These are phyloP conservation scores for Sturmia bella DNA, from an alignment of 2,888 invertebrate species.

Conservation along the genomic window DNA sequence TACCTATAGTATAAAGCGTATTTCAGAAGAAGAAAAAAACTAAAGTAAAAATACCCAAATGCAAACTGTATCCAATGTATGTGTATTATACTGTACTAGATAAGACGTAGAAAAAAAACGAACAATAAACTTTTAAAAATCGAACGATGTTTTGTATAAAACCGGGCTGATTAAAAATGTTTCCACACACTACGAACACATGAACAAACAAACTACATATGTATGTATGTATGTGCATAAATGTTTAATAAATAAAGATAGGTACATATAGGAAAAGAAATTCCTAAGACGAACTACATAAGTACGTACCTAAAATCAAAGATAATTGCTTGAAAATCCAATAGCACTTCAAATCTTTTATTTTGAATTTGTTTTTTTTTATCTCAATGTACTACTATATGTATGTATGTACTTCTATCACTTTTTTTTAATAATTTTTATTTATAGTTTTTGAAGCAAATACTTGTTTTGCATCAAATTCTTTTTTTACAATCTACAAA, in stretches of 20 bases:
- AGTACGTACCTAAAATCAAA: neutral
- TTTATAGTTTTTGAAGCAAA: too few relatives aligned
- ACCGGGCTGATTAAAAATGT: constrained; percentile 2
- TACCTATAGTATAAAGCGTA: too few relatives aligned
- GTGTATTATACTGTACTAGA: too few relatives aligned
- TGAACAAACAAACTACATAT: neutral
- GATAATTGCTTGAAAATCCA: too few relatives aligned
- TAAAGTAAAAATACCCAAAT: too few relatives aligned
- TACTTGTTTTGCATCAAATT: too few relatives aligned
- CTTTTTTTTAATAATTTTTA: constrained; percentile 28
- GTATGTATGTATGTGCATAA: constrained; percentile 1
- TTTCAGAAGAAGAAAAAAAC: too few relatives aligned
- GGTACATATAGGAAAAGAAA: neutral
- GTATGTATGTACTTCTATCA: neutral
- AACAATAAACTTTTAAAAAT: constrained; percentile 6
- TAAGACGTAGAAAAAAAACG: neutral
- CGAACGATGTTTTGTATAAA: constrained; percentile 10
- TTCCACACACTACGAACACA: too few relatives aligned
- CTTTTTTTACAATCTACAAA: too few relatives aligned
- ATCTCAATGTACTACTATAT: neutral
- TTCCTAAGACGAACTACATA: neutral
- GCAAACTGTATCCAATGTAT: too few relatives aligned
- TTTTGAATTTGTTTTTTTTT: constrained; percentile 1
- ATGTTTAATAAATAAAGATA: neutral
- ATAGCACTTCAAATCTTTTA: neutral